These are phyloP conservation scores for Drosophila borealis DNA, from an alignment of 2,888 invertebrate genomes.

Conservation along the genomic window DNA sequence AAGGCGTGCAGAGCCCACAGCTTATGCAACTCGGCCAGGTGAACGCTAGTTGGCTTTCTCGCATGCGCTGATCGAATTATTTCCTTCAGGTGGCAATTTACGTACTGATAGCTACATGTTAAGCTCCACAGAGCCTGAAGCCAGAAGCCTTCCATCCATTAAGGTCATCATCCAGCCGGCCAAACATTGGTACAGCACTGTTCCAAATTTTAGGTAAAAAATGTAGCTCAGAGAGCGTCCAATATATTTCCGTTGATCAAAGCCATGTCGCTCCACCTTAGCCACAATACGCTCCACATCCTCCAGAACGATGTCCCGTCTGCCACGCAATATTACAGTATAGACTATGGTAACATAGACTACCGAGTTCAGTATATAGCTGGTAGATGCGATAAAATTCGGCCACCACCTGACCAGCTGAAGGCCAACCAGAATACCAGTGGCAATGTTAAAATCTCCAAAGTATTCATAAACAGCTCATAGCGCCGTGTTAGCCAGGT, in stretches of 20 bases:
- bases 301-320: slow-evolving; percentile 37
- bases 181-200: slow-evolving; percentile 4
- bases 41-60: background rate
- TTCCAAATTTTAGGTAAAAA: slow-evolving; percentile 29
- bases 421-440: slow-evolving; percentile 9
- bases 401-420: slow-evolving; percentile 6
- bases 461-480: background rate
- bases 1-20: slow-evolving; percentile 50
- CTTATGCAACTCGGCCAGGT: slow-evolving; percentile 27
- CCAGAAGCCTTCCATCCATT: accelerated
- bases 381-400: slow-evolving; percentile 15
- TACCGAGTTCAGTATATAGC: slow-evolving; percentile 22
- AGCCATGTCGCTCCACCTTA: too few relatives aligned
- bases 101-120: slow-evolving; percentile 33
- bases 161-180: background rate
- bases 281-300: slow-evolving; percentile 33
- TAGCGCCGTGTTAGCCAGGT: slow-evolving; percentile 8
- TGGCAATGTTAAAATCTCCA: background rate
- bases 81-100: slow-evolving; percentile 35
- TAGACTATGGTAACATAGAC: slow-evolving; percentile 37
- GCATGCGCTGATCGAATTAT: background rate
- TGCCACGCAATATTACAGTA: slow-evolving; percentile 37
- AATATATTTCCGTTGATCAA: too few relatives aligned
- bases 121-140: slow-evolving; percentile 56
- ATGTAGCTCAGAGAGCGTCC: background rate